phyloP scores from a whole-genome alignment of 2,888 invertebrate species.

The Gerris lacustris region DNA sequence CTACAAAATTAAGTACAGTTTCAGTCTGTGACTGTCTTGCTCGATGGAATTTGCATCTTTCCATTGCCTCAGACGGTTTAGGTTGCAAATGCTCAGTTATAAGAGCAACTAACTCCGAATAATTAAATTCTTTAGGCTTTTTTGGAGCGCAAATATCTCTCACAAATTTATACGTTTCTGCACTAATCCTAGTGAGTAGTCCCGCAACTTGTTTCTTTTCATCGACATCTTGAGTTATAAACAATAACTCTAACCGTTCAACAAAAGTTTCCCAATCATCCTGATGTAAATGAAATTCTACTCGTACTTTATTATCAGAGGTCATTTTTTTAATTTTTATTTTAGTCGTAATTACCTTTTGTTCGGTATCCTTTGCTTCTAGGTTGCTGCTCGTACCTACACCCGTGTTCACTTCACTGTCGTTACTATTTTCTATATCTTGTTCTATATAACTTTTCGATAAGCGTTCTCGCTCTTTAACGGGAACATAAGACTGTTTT shows the following conservation, averaged over 20 bases:
- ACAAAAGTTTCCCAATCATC: not conserved
- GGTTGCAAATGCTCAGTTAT: not conserved
- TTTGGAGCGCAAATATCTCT: not conserved
- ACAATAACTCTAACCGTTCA: not conserved
- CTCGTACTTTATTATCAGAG: not conserved
- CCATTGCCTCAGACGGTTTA: not conserved
- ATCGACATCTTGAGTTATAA: not conserved
- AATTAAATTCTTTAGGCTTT: not conserved
- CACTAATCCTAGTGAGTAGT: not conserved
- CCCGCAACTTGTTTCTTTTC: not conserved
- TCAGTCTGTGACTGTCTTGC: not conserved
- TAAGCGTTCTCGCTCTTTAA: too few relatives aligned
- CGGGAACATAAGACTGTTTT: too few relatives aligned
- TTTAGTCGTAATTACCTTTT: too few relatives aligned
- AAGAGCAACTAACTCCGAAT: not conserved
- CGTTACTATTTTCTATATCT: too few relatives aligned
- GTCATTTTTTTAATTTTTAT: not conserved
- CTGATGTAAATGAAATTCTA: not conserved
- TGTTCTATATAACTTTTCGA: too few relatives aligned
- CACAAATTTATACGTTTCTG: not conserved
- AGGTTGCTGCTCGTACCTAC: too few relatives aligned
- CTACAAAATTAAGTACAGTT: not conserved
- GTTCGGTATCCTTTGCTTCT: too few relatives aligned
- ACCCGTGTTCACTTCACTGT: too few relatives aligned
- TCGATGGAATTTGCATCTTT: not conserved